Base-by-base conservation (phyloP, 2,888 invertebrate species). In the Adineta ricciae region DNA sequence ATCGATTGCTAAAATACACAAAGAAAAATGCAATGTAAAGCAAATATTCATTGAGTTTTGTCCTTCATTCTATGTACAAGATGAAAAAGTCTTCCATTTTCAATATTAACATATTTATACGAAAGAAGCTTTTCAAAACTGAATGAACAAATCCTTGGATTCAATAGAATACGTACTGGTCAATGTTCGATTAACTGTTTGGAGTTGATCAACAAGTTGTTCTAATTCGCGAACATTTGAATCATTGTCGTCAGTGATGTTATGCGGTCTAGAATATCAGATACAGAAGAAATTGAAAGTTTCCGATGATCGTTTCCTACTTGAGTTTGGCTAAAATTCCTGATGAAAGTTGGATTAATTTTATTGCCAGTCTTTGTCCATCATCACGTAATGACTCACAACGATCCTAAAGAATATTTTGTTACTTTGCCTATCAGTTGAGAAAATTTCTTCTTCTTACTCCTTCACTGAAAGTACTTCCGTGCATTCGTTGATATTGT, bases 151-250 rank as follows among this genome's bases (percentile, higher is more conserved):
- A n/a, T n/a, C n/a, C n/a, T n/a, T n/a, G n/a, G n/a, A n/a, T n/a
- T 11, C 11, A 46, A 46, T 50, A 36, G 19, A 27, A 64, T 41
- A 78, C 78, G 2, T 78, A 78, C 78, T 78, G 4, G 24, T 78
- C 11, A 78, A 78, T 78, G 78, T 78, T 78, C 41, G 38, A 78
- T 78, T 78, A 38, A 78, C 78, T 21, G 41, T 41, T 78, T 78
- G 78, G 38, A 78, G n/a, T 78, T 78, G 38, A 78, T 78, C 41
- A 38, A 78, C 78, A 38, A 78, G n/a, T 41, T 78, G 78, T 41
- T 78, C 78, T 78, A 78, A 78, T 78, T 78, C 41, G 11, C 41
- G 38, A 2, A 38, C n/a, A 41, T n/a, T 38, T 41, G 78, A 41
- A 78, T 78, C 78, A 78, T 0, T 41, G 2, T 78, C 41, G n/a